Base-by-base conservation (phyloP, 2,797 vertebrate species). In the Tamandua tetradactyla region DNA sequence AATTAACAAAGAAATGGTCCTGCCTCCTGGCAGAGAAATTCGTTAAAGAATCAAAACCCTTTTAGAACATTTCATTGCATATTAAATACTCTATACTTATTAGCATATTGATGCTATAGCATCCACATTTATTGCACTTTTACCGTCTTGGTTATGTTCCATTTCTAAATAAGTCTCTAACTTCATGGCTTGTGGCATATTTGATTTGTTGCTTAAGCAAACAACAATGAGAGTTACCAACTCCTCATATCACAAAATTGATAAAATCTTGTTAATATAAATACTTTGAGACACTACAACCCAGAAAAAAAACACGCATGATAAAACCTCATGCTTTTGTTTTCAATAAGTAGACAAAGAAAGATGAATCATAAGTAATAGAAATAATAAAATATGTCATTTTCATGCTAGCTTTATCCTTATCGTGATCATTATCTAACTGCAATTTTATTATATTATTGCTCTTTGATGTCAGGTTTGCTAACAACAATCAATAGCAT, bases 151-250 rank as follows among this genome's bases (percentile, higher is more conserved):
- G 69, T 64, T 64, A 57, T 18, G 25, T 80, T 88, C 76, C 68
- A 83, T 71, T 87, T 84, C 64, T 59, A 74, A 49, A 75, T 37
- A 57, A 89, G 47, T 66, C 35, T 89, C 81, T 86, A 87, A 91
- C 92, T 91, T 52, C 42, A 57, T 18, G 74, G 47, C 75, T 66
- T 80, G 0, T 32, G 23, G 23, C 47, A 40, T 49, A 52, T 80
- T 88, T 83, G 40, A 85, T 81, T 88, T 91, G 72, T 66, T 91
- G 49, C 49, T 96, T 89, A 95, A 93, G 61, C 64, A 94, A 89
- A 86, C 72, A 57, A 64, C 62, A 92, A 91, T 4, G 23, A 76
- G 66, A 81, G 32, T 57, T 87, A 57, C 68, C 85, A n/a, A 55
- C 66, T 66, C 11, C 37, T n/a, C 62, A 35, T 10, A 69, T 59